Conservation (phyloP, 2,888 invertebrate species). For the Apamea crenata region DNA sequence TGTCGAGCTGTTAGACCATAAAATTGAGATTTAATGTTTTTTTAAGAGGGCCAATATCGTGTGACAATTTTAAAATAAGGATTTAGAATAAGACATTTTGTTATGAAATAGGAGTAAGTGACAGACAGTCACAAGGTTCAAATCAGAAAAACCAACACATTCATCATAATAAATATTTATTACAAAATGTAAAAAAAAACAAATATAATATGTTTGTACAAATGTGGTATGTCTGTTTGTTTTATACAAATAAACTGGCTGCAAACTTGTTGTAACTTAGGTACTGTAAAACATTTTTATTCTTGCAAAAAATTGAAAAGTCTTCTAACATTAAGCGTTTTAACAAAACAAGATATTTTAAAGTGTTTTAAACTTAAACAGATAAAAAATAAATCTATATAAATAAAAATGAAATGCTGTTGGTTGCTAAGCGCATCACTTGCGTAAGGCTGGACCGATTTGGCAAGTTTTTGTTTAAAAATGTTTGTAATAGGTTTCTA, state of each 20-base stretch:
- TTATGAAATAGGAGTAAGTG: too few relatives aligned
- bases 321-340: background rate
- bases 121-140: background rate
- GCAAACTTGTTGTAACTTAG: background rate
- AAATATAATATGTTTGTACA: slow-evolving; percentile 1
- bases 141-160: background rate
- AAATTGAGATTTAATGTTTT: too few relatives aligned
- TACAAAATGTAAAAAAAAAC: background rate
- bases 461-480: background rate
- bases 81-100: too few relatives aligned
- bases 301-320: background rate
- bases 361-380: background rate
- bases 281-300: background rate
- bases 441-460: background rate
- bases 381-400: background rate
- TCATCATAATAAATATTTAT: background rate
- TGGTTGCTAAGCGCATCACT: background rate
- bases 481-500: background rate
- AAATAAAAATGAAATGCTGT: background rate
- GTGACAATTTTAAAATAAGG: too few relatives aligned
- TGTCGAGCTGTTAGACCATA: too few relatives aligned
- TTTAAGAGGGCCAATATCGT: too few relatives aligned
- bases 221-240: background rate
- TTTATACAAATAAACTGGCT: background rate
- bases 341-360: background rate